Evolutionary conservation across 2,797 vertebrate species (phyloP).

Genomic region (Typhlichthys eigenmanni): DNA sequence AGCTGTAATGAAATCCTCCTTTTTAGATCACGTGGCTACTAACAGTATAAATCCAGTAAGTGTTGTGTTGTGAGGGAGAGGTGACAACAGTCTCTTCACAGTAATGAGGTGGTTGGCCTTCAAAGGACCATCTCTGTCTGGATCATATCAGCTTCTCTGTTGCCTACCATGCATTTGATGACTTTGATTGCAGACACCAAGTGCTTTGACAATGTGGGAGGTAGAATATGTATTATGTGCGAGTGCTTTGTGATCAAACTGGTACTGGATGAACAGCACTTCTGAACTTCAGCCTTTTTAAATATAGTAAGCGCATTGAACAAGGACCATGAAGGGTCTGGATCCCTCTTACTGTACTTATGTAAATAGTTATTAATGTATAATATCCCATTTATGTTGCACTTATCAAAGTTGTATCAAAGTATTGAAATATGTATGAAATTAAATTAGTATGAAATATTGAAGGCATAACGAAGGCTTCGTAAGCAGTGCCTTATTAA

Average conservation of each 20-base stretch:
- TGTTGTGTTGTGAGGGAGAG: constrained; percentile 11
- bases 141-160: constrained; percentile 64
- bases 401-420: too few relatives aligned
- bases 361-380: too few relatives aligned
- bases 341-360: not conserved
- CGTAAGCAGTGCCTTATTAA: too few relatives aligned
- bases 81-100: constrained; percentile 41
- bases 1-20: not conserved
- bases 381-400: too few relatives aligned
- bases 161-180: constrained; percentile 66
- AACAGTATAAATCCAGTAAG: constrained; percentile 9
- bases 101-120: constrained; percentile 71
- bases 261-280: not conserved
- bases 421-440: too few relatives aligned
- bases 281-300: not conserved
- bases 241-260: constrained; percentile 35
- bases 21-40: constrained; percentile 10
- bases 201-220: constrained; percentile 58
- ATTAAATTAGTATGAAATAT: too few relatives aligned
- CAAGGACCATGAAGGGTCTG: not conserved
- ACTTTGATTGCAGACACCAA: constrained; percentile 61
- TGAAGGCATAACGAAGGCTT: too few relatives aligned
- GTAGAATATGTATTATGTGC: constrained; percentile 52
- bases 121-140: constrained; percentile 46
- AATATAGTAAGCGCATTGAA: not conserved